Percentiles rank a stretch among this genome's conserved stretches.
Evolutionary conservation across 2,113 vertebrate genomes (phyloP).

Genomic region (Mobula birostris): DNA sequence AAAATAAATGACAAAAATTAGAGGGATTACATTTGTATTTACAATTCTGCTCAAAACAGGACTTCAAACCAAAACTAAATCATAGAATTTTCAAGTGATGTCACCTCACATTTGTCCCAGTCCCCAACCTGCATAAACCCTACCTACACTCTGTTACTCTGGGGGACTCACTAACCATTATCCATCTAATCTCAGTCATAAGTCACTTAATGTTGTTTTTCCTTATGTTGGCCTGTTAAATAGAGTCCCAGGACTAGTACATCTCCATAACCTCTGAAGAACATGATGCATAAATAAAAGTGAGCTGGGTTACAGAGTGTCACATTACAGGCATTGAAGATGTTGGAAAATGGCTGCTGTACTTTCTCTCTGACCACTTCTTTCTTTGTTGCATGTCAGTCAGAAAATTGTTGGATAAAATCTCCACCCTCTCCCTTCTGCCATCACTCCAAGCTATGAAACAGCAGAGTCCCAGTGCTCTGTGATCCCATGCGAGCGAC

Average conservation of each 20-base stretch:
- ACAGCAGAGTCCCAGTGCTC: neutral
- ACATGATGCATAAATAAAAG: neutral
- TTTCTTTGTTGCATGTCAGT: neutral
- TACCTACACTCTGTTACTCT: neutral
- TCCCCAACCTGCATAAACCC: neutral
- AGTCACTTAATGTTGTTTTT: too few species aligned
- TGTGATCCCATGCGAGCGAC: neutral
- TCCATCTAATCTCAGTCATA: neutral
- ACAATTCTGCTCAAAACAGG: neutral
- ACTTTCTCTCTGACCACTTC: neutral
- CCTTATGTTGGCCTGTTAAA: too few species aligned
- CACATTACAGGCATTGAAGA: neutral
- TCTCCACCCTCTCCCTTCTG: neutral
- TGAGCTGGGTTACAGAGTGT: neutral
- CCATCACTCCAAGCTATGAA: neutral
- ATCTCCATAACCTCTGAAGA: neutral
- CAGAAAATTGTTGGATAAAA: neutral
- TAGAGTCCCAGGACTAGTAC: neutral
- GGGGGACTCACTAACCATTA: neutral
- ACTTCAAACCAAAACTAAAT: neutral
- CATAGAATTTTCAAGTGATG: neutral
- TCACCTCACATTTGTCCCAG: neutral
- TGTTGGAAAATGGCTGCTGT: neutral
- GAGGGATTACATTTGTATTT: too few species aligned
- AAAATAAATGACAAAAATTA: neutral